phyloP scores from a whole-genome alignment of 2,888 invertebrate genomes.

The Cataglyphis cursor region DNA sequence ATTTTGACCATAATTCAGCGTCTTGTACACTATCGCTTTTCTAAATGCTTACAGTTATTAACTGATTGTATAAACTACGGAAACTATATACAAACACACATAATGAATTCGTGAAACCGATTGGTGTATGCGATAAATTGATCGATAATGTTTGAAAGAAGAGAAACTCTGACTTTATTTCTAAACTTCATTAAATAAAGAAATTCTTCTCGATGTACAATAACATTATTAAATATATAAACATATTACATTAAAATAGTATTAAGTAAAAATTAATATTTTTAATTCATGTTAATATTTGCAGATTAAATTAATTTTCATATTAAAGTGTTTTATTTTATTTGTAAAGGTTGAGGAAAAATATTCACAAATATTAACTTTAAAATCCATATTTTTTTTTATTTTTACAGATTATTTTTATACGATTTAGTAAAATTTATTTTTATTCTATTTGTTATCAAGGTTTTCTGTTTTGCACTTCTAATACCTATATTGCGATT shows the following conservation, averaged over 20 bases:
- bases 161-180: conserved; percentile 12
- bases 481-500: too few relatives aligned
- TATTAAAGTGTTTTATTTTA: too few relatives aligned
- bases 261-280: too few relatives aligned
- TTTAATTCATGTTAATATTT: too few relatives aligned
- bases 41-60: conserved; percentile 32
- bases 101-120: background rate
- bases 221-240: too few relatives aligned
- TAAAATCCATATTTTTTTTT: too few relatives aligned
- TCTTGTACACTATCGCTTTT: background rate
- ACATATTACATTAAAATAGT: background rate
- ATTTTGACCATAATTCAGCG: conserved; percentile 21
- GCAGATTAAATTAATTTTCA: too few relatives aligned
- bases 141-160: conserved; percentile 34
- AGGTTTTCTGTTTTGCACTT: background rate
- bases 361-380: too few relatives aligned
- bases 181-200: background rate
- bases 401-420: background rate
- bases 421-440: background rate
- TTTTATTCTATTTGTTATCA: background rate
- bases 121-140: background rate
- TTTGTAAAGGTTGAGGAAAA: too few relatives aligned
- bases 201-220: background rate
- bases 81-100: background rate
- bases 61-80: conserved; percentile 8